A percentile compares a stretch with the other conserved stretches of the same genome.
Conservation (phyloP, 2,113 vertebrate genomes). For the Scartelaos histophorus region DNA sequence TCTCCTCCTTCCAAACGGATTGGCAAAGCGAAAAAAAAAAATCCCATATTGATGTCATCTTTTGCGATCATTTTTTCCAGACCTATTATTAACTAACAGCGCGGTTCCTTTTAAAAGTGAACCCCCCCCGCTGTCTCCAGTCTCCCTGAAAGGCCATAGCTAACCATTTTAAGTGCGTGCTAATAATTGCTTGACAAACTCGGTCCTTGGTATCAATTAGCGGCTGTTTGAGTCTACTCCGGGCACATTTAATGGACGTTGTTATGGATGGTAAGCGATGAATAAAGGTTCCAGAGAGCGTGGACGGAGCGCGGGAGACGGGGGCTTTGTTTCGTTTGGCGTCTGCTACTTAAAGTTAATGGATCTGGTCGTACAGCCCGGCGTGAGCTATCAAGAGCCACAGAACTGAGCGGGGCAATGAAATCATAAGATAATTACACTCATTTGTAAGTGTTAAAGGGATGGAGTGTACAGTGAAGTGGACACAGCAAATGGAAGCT, state of each 20-base stretch:
- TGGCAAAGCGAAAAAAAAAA: conserved; percentile 29
- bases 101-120: conserved; percentile 90
- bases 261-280: conserved; percentile 79
- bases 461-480: conserved; percentile 1
- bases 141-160: conserved; percentile 88
- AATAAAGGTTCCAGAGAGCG: conserved; percentile 66
- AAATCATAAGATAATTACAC: conserved; percentile 50
- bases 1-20: conserved; percentile 81
- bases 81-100: conserved; percentile 92
- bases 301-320: conserved; percentile 44
- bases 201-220: conserved; percentile 95
- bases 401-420: conserved; percentile 43
- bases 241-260: conserved; percentile 89
- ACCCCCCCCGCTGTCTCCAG: conserved; percentile 84
- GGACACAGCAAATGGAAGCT: not conserved
- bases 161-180: conserved; percentile 93
- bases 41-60: conserved; percentile 89
- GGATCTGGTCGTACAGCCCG: conserved; percentile 50
- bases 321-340: conserved; percentile 47
- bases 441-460: conserved; percentile 12
- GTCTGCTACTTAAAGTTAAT: conserved; percentile 60
- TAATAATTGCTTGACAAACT: conserved; percentile 97
- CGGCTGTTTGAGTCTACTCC: conserved; percentile 87
- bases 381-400: conserved; percentile 42
- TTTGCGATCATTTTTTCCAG: conserved; percentile 85